These are phyloP conservation scores for Microcebus jonahi DNA, from an alignment of 2,113 vertebrate genomes.

Conservation along the genomic window DNA sequence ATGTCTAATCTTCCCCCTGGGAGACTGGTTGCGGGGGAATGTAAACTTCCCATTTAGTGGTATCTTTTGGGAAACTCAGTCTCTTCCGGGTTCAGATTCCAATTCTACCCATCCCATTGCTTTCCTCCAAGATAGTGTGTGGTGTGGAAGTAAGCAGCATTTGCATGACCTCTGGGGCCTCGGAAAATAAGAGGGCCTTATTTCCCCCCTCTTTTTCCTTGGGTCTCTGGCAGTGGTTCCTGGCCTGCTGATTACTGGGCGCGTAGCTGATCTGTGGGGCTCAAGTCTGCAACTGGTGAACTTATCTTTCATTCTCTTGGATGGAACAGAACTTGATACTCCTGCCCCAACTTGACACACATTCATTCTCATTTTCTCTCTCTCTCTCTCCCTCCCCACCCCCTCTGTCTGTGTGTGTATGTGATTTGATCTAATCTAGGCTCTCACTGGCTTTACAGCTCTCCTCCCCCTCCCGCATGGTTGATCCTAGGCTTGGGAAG, in stretches of 20 bases:
- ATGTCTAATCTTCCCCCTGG: not conserved
- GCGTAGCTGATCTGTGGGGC: not conserved
- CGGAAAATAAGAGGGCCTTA: not conserved
- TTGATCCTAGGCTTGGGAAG: not conserved
- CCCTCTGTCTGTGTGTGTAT: fast-evolving
- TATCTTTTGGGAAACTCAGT: not conserved
- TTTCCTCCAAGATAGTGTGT: not conserved
- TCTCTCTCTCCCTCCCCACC: too few relatives aligned
- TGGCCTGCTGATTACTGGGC: not conserved
- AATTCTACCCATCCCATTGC: not conserved
- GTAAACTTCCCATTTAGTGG: not conserved
- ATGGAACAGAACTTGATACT: not conserved
- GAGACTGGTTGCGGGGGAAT: not conserved
- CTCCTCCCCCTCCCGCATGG: not conserved
- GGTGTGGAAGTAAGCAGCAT: not conserved
- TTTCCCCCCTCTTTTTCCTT: not conserved
- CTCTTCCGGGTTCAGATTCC: not conserved
- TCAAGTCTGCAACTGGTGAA: not conserved
- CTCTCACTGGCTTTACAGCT: not conserved
- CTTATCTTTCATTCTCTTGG: not conserved
- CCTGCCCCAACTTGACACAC: too few relatives aligned
- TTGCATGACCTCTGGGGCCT: not conserved
- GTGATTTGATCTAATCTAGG: not conserved
- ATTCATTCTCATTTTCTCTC: too few relatives aligned
- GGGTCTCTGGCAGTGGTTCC: not conserved